Base-by-base conservation (phyloP, 2,797 vertebrate genomes). In the Brachyrhaphis roseni region DNA sequence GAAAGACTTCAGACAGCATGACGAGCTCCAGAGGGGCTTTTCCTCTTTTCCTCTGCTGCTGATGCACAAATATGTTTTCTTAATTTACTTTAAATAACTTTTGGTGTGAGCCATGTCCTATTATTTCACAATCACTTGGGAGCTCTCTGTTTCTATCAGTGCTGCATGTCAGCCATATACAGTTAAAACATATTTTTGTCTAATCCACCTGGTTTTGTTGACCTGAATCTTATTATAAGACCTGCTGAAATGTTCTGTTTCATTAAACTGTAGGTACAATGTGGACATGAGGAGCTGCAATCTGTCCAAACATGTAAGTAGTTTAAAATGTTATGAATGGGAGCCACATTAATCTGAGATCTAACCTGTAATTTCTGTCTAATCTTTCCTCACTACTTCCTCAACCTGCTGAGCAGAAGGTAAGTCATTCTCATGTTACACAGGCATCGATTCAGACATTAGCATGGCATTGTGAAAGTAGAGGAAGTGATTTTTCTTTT, bases 201-300 rank as follows among this genome's bases (percentile, higher is more conserved):
- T 62, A 15, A 31, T 31, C 15, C 5, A 57, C 5, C 15, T 59
- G 28, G 12, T 59, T 13, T 62, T 62, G 57, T 16, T 34, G 5
- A 3, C n/a, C 26, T 75, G n/a, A 12, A 6, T 18, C 45, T 4
- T 23, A 15, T 59, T 39, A 39, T 5, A 43, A 78, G 59, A 0
- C 16, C 1, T 5, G 26, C 83, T 0, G 82, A 72, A 3, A 53
- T 1, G 4, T 53, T 68, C 20, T 70, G 18, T 51, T 83, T 51
- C 74, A 3, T 79, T 75, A 70, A 82, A 72, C 80, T 93, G 59
- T 90, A 98, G 97, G 91, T 98, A 97, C 94, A 97, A 98, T 18
- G 95, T 98, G 80, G 97, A 98, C 77, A 97, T 97, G 57, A 97
- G 96, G 94, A 97, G 95, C 93, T 96, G 94, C 92, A 98, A 97